Evolutionary conservation across 2,113 vertebrate genomes (phyloP), one percentile per base, ranked within the genome.

Genomic region (Thunnus thynnus): DNA sequence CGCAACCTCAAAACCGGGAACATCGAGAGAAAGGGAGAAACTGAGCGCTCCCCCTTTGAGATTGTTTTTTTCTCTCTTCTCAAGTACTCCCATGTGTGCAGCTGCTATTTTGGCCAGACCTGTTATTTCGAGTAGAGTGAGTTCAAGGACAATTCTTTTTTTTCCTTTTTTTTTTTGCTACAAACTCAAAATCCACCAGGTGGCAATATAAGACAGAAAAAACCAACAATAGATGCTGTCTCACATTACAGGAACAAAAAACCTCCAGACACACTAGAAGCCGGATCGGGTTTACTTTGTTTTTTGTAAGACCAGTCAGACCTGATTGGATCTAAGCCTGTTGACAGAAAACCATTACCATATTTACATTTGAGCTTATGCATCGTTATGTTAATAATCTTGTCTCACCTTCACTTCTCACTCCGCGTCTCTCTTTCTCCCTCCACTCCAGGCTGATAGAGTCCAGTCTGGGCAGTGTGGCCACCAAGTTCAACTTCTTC

Each of bases 401-500:
- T 46, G 18, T 50, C 27, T 3, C n/a, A 13, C 13, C 36, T 1
- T 22, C 17, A 3, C 52, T 6, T 65, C n/a, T 22, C 17, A 32
- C 20, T 52, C 25, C 30, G 7, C 10, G 0, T 5, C 44, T 61
- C 46, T 41, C 36, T 41, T 41, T 64, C 13, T 2, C 7, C 12
- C 73, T 25, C 63, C 3, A 76, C 82, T 60, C 1, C 88, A 99
- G 98, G 84, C 87, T 99, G 67, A 99, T 99, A 10, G 98, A 99
- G 88, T 99, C 98, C 86, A 99, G 98, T 86, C 94, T 99, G 89
- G 98, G 98, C 82, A 99, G 97, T 41, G 96, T 99, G 70, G 98
- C 98, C 86, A 99, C 98, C 25, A 99, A 99, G 92, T 99, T 99
- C 88, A 99, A 99, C 86, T 99, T 99, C 93, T 99, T 99, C 93